A percentile compares a stretch with the other conserved stretches of the same genome.
Conservation (phyloP, 2,113 vertebrate species). For the Nycticorax nycticorax region DNA sequence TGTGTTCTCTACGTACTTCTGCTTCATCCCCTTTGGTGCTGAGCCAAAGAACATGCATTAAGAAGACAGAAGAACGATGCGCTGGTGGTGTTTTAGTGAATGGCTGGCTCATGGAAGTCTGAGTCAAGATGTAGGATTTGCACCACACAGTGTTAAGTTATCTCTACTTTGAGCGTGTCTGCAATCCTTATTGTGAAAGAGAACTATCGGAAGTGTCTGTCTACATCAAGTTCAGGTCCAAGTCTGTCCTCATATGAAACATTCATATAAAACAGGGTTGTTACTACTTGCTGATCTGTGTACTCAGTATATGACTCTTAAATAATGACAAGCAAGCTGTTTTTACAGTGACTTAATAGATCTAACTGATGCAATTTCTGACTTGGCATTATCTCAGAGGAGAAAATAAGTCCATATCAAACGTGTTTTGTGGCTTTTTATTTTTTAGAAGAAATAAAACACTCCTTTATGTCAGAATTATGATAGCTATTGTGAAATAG, state of each 20-base stretch:
- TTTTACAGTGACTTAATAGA: neutral
- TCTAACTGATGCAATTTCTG: neutral
- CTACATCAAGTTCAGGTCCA: neutral
- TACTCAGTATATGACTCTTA: neutral
- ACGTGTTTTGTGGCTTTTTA: neutral
- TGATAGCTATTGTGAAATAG: neutral
- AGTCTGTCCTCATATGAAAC: neutral
- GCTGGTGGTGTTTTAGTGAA: neutral
- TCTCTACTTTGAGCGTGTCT: neutral
- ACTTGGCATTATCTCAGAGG: neutral
- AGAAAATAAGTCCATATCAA: neutral
- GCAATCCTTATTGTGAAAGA: neutral
- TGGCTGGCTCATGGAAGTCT: neutral
- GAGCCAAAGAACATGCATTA: neutral
- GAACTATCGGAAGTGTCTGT: neutral
- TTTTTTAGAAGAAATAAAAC: neutral
- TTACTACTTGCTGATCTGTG: neutral
- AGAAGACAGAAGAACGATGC: neutral
- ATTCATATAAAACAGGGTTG: neutral
- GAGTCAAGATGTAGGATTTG: neutral
- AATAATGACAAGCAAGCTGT: neutral
- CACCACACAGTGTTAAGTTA: neutral
- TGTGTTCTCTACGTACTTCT: neutral
- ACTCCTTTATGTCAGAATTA: neutral
- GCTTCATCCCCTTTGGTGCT: neutral